A percentile compares a stretch with the other conserved stretches of the same genome.
Conservation (phyloP, 2,113 vertebrate genomes). For the Eleginops maclovinus region DNA sequence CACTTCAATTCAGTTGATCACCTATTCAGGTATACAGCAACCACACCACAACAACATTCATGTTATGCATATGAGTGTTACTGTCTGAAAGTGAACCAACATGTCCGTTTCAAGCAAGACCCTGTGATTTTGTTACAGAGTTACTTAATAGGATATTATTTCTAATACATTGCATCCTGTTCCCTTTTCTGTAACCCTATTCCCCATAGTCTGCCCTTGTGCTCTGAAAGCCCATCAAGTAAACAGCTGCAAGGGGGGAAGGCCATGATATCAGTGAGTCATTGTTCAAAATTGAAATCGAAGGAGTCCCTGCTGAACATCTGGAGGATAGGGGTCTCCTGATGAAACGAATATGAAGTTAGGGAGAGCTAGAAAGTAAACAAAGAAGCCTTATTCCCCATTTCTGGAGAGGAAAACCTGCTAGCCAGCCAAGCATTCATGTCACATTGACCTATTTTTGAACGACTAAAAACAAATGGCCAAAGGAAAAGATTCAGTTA, state of each 20-base stretch:
- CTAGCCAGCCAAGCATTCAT: neutral
- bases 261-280: neutral
- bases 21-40: neutral
- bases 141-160: neutral
- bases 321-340: constrained; percentile 17
- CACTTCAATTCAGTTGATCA: neutral
- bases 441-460: constrained; percentile 2
- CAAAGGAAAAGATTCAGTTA: neutral
- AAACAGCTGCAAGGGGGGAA: constrained; percentile 24
- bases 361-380: neutral
- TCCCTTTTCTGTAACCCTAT: neutral
- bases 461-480: constrained; percentile 15
- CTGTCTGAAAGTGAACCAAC: neutral
- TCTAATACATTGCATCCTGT: neutral
- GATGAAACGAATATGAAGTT: constrained; percentile 9
- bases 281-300: constrained; percentile 2
- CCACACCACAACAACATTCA: neutral
- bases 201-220: neutral
- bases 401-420: neutral
- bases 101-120: neutral
- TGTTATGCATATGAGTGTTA: neutral
- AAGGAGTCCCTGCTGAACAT: constrained; percentile 14
- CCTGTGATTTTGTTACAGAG: neutral
- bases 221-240: constrained; percentile 4
- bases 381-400: neutral